Evolutionary conservation across 2,888 invertebrate genomes (phyloP).

Genomic region (Tenthredo scrophulariae): DNA sequence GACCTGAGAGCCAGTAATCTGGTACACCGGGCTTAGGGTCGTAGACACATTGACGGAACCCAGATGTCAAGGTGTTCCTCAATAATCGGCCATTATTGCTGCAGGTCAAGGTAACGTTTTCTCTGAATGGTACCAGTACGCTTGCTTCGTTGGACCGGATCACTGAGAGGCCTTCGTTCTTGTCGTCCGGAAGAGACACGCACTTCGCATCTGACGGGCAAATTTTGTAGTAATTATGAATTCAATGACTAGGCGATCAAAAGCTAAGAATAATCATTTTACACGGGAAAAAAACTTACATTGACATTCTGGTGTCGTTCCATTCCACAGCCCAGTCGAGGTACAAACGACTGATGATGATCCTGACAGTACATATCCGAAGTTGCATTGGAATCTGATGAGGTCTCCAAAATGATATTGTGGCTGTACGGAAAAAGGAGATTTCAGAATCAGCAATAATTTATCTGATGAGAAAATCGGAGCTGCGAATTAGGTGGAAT

Average conservation of each 20-base stretch:
- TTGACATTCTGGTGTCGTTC: constrained; percentile 94
- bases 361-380: constrained; percentile 96
- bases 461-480: not conserved
- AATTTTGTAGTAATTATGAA: constrained; percentile 25
- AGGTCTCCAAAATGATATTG: constrained; percentile 94
- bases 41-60: constrained; percentile 96
- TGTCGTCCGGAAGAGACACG: constrained; percentile 93
- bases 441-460: not conserved
- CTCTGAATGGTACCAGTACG: constrained; percentile 92
- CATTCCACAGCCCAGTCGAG: constrained; percentile 96
- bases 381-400: constrained; percentile 95
- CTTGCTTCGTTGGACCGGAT: constrained; percentile 90
- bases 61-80: constrained; percentile 89
- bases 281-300: constrained; percentile 82
- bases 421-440: constrained; percentile 73
- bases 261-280: not conserved
- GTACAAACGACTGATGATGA: constrained; percentile 92
- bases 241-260: not conserved
- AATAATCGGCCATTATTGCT: constrained; percentile 88
- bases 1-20: constrained; percentile 94
- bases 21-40: constrained; percentile 95
- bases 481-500: not conserved
- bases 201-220: constrained; percentile 89
- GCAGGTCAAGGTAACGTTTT: constrained; percentile 93
- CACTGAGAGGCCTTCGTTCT: constrained; percentile 90